Evolutionary conservation across 2,888 invertebrate genomes (phyloP).

Genomic region (Microdon myrmicae): DNA sequence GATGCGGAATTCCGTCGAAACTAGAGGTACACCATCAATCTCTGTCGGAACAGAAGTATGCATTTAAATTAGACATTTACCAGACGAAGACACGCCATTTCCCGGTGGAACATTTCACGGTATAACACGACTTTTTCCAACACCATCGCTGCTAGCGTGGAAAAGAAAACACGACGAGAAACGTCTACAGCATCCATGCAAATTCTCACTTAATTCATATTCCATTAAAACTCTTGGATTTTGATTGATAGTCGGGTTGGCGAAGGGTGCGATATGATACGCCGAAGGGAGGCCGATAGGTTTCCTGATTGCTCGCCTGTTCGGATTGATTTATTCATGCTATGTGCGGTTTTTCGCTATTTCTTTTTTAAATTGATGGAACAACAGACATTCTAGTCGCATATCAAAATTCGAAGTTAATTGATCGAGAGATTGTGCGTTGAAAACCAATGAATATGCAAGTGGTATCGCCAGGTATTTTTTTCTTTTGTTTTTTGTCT

Average conservation of each 20-base stretch:
- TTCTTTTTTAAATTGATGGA: constrained; percentile 60
- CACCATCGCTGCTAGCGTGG: constrained; percentile 1
- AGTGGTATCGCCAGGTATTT: too few species aligned
- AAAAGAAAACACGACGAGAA: constrained; percentile 16
- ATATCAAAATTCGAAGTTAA: constrained; percentile 38
- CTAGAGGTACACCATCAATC: constrained; percentile 61
- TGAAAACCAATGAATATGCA: too few species aligned
- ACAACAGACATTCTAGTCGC: constrained; percentile 64
- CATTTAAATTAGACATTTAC: constrained; percentile 66
- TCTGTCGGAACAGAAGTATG: constrained; percentile 62
- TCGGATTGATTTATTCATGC: constrained; percentile 41
- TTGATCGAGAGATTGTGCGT: too few species aligned
- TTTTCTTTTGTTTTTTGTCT: too few species aligned
- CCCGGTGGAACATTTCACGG: constrained; percentile 44
- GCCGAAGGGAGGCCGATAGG: neutral
- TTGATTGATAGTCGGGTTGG: constrained; percentile 46
- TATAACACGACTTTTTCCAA: constrained; percentile 24
- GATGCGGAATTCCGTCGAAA: constrained; percentile 40
- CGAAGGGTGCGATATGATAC: constrained; percentile 18
- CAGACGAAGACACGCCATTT: constrained; percentile 47
- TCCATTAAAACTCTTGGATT: constrained; percentile 43
- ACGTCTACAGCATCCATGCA: constrained; percentile 34
- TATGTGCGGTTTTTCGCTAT: constrained; percentile 31
- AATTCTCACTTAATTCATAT: constrained; percentile 51
- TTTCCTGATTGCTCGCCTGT: constrained; percentile 2